A percentile compares a stretch with the other conserved stretches of the same genome.
Evolutionary conservation across 2,888 invertebrate species (phyloP).

Genomic region (Thumatha senex): DNA sequence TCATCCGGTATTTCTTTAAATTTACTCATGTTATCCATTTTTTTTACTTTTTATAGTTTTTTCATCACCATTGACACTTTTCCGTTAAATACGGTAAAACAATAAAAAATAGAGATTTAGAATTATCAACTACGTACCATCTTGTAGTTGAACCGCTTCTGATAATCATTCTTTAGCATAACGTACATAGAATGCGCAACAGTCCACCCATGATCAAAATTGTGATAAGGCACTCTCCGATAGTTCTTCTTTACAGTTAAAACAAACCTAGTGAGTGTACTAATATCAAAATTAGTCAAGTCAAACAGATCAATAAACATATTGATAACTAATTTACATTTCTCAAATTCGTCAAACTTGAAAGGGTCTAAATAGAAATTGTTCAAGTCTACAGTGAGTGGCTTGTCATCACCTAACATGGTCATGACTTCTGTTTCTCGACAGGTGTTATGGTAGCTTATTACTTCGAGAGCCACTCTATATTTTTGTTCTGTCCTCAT

Average conservation of each 20-base stretch:
- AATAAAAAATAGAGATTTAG: no score
- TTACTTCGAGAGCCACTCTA: constrained; percentile 90
- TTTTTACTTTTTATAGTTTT: no score
- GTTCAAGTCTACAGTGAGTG: constrained; percentile 61
- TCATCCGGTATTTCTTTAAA: no score
- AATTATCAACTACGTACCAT: constrained; percentile 60
- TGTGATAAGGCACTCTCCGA: constrained; percentile 92
- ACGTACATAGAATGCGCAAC: constrained; percentile 93
- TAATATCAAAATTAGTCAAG: constrained; percentile 85
- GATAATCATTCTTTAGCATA: constrained; percentile 83
- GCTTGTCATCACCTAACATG: constrained; percentile 40
- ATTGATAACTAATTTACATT: constrained; percentile 87
- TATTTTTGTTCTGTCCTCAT: constrained; percentile 92
- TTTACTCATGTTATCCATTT: no score
- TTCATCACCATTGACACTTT: no score
- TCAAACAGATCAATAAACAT: constrained; percentile 92
- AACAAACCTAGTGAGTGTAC: constrained; percentile 87
- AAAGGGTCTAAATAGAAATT: constrained; percentile 89
- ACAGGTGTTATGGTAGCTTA: constrained; percentile 93
- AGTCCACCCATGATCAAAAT: constrained; percentile 94
- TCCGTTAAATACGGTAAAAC: no score
- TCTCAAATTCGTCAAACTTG: constrained; percentile 86
- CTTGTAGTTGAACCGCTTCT: constrained; percentile 50
- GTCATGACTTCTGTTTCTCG: constrained; percentile 86
- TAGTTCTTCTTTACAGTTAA: constrained; percentile 94